Base-by-base conservation (phyloP, 2,113 vertebrate species). In the Pyrgilauda ruficollis region DNA sequence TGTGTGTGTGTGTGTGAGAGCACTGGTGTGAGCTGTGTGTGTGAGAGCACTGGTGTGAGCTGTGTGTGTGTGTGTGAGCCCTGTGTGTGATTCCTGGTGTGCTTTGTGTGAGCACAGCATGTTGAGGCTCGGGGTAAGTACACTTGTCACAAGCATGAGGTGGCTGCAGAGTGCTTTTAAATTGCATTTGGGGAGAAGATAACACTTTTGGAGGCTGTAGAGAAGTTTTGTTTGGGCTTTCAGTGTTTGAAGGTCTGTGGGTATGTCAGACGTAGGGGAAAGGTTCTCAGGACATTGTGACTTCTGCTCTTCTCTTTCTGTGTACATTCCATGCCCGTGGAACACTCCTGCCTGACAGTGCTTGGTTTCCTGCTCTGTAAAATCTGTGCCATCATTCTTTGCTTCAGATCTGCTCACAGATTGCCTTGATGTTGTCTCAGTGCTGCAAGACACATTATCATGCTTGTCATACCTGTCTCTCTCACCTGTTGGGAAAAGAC, bases 311-410 rank as follows among this genome's bases (percentile, higher is more conserved):
- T 8, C 26, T 26, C 1, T 75, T 75, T 53, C 58, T 79, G 75
- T 10, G 3, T 8, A 2, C 4, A 3, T 66, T 80, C 47, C 7
- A 5, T 27, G 26, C 46, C 8, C 14, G 0, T 22, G 39, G 44
- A 50, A n/a, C 15, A 11, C 7, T 7, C 11, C 44, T 43, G 21
- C 28, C 30, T 58, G 31, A 21, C 41, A 9, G 1, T 21, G 19
- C 31, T 15, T 75, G 62, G 0, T 62, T 39, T 37, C 37, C 53
- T 62, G 46, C 3, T 15, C 11, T 26, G 15, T n/a, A 37, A 46
- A 47, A 53, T 33, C 49, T 33, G 13, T 55, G 33, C 39, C 13
- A 9, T 23, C 11, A 6, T 39, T 58, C 50, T 53, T 43, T 17
- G 44, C 23, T 63, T 73, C 11, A 9, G 12, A 30, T 63, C 52